phyloP scores from a whole-genome alignment of 2,113 vertebrate genomes.

The Macquaria australasica region DNA sequence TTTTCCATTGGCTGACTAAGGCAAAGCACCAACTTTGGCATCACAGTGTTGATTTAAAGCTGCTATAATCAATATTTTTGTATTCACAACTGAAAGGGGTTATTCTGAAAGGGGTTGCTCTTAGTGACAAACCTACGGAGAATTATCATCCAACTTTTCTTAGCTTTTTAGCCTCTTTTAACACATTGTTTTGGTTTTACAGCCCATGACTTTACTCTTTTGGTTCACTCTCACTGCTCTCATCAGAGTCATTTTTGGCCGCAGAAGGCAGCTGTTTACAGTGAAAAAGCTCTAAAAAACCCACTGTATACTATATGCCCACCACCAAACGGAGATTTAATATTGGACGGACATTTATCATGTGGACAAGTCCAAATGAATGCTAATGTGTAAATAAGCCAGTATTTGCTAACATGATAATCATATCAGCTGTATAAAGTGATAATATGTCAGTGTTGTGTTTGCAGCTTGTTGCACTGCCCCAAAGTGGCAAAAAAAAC shows the following conservation, averaged over 20 bases:
- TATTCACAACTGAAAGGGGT: background rate
- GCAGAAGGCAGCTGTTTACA: background rate
- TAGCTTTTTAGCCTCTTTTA: background rate
- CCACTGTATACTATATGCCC: too few relatives aligned
- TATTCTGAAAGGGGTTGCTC: background rate
- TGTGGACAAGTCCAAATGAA: too few relatives aligned
- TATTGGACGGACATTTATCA: too few relatives aligned
- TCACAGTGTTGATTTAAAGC: constrained; percentile 2
- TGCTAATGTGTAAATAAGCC: too few relatives aligned
- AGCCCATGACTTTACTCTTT: background rate
- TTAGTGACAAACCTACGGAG: background rate
- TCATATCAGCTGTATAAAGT: too few relatives aligned
- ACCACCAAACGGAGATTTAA: background rate
- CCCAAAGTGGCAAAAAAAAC: too few relatives aligned
- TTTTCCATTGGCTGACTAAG: constrained; percentile 1
- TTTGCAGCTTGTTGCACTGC: too few relatives aligned
- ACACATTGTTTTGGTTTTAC: background rate
- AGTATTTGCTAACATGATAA: too few relatives aligned
- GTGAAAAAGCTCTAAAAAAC: background rate
- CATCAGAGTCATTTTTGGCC: background rate
- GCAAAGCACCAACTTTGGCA: background rate
- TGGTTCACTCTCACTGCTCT: background rate
- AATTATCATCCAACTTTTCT: background rate
- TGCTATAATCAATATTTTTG: background rate
- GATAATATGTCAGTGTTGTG: too few relatives aligned